Percentiles rank a stretch among this genome's conserved stretches.
Evolutionary conservation across 2,797 vertebrate genomes (phyloP).

Genomic region (Pantherophis alleghaniensis): DNA sequence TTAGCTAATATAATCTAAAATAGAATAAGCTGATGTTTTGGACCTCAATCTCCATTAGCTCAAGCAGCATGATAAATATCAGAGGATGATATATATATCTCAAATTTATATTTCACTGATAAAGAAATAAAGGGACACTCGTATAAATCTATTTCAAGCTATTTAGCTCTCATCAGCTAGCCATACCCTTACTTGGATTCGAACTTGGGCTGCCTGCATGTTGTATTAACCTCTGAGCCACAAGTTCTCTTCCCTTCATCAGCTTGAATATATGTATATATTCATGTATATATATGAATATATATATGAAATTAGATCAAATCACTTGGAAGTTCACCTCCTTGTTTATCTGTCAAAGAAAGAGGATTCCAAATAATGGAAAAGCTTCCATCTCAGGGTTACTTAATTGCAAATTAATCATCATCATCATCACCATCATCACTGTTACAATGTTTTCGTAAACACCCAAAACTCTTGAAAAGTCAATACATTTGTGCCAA

Average conservation of each 20-base stretch:
- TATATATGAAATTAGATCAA: not conserved
- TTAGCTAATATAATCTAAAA: not conserved
- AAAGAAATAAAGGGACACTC: no score
- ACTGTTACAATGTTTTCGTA: not conserved
- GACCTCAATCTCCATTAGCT: not conserved
- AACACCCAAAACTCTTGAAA: not conserved
- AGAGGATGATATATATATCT: not conserved
- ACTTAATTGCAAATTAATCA: not conserved
- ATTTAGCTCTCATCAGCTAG: no score
- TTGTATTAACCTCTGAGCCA: no score
- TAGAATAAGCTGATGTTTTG: not conserved
- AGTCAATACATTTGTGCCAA: not conserved
- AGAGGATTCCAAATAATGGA: not conserved
- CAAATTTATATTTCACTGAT: no score
- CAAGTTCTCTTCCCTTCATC: no score
- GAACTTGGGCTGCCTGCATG: no score
- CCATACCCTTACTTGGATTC: no score
- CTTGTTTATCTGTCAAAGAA: not conserved
- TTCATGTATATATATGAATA: no score
- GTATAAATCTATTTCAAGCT: no score
- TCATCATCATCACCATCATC: not conserved
- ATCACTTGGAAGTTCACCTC: not conserved
- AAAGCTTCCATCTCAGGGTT: not conserved
- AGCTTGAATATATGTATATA: no score
- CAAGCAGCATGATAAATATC: not conserved